Base-by-base conservation (phyloP, 2,888 invertebrate genomes). In the Ormyrus rosae region DNA sequence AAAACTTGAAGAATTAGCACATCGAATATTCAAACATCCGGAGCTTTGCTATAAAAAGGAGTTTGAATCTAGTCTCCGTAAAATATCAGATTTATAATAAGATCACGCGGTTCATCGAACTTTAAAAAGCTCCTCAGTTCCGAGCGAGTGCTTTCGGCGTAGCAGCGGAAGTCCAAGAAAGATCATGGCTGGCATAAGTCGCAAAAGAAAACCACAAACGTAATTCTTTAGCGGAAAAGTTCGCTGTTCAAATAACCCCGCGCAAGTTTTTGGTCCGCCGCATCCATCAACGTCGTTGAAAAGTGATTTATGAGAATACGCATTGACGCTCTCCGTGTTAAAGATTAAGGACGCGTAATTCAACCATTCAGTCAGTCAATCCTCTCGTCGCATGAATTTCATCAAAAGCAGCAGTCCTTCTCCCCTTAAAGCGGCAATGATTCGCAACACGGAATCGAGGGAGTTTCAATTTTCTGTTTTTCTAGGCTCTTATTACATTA, bases 51-150 rank as follows among this genome's bases (percentile, higher is more conserved):
- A 65, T 58, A 73, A 64, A 71, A 78, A 76, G 82, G 64, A 74
- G 73, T 65, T 74, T 46, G 75, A 75, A 81, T 76, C 58, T 72
- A 78, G 76, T 81, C 77, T 13, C 50, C 68, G 64, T 61, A 48
- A 79, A 81, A 74, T 80, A 81, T 81, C 82, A 86, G 88, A 89
- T 88, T 88, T 87, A 89, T 87, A 87, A 86, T 85, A 85, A 83
- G 85, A 87, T 87, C 86, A 86, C 84, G 85, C 85, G 86, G 86
- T 85, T 86, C 85, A 87, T 88, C 85, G 87, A 87, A 87, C 87
- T 88, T 87, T 84, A 70, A 80, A 80, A 82, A 80, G 74, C 78
- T 79, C 61, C 79, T 81, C 78, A 64, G 68, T 79, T 79, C 79
- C 75, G 48, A 73, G 72, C 60, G 72, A 78, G 45, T 69, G 70